These are phyloP conservation scores for Motacilla alba DNA, from an alignment of 2,113 vertebrate species.

Conservation along the genomic window DNA sequence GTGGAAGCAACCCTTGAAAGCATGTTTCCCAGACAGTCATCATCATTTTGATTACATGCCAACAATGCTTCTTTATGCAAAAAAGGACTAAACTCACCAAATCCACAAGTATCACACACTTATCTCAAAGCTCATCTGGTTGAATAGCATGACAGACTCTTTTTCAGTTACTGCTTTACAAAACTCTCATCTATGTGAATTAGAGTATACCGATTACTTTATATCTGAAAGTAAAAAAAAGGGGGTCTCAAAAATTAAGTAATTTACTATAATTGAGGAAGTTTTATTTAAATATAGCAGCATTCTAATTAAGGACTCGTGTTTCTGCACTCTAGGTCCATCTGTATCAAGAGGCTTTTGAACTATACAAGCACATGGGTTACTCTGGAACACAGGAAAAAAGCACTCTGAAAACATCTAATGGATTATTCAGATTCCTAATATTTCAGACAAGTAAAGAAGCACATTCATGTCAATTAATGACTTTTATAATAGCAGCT, in stretches of 20 bases:
- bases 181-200: neutral
- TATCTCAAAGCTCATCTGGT: neutral
- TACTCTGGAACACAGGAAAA: neutral
- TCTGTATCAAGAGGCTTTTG: neutral
- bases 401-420: neutral
- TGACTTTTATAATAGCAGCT: neutral
- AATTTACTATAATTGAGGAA: neutral
- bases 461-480: neutral
- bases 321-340: neutral
- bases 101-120: accelerated
- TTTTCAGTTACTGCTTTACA: neutral
- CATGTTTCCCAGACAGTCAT: neutral
- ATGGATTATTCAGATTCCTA: neutral
- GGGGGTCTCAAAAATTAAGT: neutral
- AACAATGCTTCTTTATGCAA: constrained; percentile 14
- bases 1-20: constrained; percentile 4
- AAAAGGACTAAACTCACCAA: neutral
- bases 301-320: neutral
- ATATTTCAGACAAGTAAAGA: neutral
- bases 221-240: neutral
- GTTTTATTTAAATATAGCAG: neutral
- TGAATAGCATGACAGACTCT: neutral
- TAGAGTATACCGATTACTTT: neutral
- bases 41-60: constrained; percentile 6
- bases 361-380: neutral